Evolutionary conservation across 2,797 vertebrate species (phyloP).

Genomic region (Anguilla pacifica): DNA sequence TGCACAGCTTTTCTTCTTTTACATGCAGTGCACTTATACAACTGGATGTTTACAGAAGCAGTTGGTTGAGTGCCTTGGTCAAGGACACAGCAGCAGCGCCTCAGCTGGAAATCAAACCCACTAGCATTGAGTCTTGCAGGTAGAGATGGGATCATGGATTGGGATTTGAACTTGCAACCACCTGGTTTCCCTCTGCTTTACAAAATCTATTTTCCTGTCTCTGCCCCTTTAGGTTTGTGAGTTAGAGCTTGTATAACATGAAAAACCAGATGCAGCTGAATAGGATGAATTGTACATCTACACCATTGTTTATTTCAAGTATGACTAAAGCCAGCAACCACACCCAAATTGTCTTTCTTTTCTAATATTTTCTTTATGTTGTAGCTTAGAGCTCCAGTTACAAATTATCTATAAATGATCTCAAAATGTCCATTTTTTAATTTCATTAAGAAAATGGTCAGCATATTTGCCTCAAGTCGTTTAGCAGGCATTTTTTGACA

Average conservation of each 20-base stretch:
- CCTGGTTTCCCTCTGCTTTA: background rate
- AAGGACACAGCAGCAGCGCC: background rate
- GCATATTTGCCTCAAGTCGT: background rate
- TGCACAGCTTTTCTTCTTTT: background rate
- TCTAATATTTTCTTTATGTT: background rate
- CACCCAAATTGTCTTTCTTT: background rate
- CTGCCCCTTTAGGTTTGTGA: background rate
- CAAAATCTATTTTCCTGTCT: background rate
- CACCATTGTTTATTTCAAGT: background rate
- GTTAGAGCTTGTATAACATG: background rate
- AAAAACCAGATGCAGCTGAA: background rate
- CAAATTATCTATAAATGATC: background rate
- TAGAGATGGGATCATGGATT: background rate
- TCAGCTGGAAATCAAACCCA: background rate
- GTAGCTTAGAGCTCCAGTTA: background rate
- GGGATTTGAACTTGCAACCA: conserved; percentile 11
- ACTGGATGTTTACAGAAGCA: background rate
- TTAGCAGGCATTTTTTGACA: background rate
- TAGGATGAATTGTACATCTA: background rate
- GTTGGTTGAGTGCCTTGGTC: background rate
- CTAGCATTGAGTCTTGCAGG: background rate
- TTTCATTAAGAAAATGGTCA: background rate
- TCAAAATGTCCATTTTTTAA: background rate
- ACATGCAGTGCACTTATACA: background rate
- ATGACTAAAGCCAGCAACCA: background rate